Conservation (phyloP, 2,888 invertebrate genomes). For the Megalurothrips usitatus region DNA sequence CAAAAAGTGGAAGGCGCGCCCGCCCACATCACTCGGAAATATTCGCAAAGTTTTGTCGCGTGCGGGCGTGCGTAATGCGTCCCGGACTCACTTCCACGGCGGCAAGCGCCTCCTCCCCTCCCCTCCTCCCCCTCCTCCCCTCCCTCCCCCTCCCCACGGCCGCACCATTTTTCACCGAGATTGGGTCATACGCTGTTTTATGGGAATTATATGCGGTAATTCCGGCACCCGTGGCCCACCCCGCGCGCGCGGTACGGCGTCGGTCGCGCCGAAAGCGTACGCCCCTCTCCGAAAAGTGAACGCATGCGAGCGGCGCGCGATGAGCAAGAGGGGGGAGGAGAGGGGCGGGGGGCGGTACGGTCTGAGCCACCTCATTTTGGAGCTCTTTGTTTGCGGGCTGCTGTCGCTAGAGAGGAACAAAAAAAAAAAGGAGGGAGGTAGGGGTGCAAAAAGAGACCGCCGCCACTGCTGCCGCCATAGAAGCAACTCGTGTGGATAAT, state of each 20-base stretch:
- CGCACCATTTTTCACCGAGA: neutral
- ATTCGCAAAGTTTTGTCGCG: neutral
- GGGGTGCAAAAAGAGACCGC: neutral
- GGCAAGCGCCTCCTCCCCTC: neutral
- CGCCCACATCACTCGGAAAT: neutral
- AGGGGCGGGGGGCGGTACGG: too few species aligned
- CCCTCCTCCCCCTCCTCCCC: neutral
- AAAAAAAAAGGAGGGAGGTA: neutral
- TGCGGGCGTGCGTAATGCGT: neutral
- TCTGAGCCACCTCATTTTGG: too few species aligned
- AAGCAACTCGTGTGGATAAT: too few species aligned
- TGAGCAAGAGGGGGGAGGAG: too few species aligned
- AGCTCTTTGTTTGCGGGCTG: neutral
- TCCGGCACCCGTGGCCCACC: neutral
- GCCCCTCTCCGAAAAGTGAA: too few species aligned
- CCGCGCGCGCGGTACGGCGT: neutral
- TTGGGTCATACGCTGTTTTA: constrained; percentile 25
- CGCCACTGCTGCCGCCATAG: neutral
- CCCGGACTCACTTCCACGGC: neutral
- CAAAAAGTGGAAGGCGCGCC: too few species aligned
- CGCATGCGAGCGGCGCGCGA: too few species aligned
- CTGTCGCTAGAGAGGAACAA: neutral
- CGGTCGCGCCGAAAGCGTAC: neutral
- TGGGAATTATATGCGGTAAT: constrained; percentile 25
- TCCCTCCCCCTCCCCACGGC: neutral